Evolutionary conservation across 2,888 invertebrate genomes (phyloP).

Genomic region (Drosophila recens): DNA sequence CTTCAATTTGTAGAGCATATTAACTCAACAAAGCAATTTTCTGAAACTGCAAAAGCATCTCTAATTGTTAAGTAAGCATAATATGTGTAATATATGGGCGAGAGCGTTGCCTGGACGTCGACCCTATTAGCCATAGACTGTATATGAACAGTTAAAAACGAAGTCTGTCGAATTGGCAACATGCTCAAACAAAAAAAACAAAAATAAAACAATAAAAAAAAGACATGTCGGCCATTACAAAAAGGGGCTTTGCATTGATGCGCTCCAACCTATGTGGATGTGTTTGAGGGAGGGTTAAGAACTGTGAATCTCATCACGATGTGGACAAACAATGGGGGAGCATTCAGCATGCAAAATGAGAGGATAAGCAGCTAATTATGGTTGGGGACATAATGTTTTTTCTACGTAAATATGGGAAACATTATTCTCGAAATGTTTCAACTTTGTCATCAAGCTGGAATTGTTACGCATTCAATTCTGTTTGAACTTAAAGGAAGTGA

Average conservation of each 20-base stretch:
- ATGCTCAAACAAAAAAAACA: slow-evolving; percentile 17
- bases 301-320: background rate
- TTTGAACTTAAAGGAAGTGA: slow-evolving; percentile 9
- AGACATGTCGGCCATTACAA: slow-evolving; percentile 49
- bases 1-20: slow-evolving; percentile 6
- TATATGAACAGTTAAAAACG: slow-evolving; percentile 46
- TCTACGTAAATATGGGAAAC: background rate
- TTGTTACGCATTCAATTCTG: background rate
- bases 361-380: slow-evolving; percentile 13
- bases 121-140: slow-evolving; percentile 25
- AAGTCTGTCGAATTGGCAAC: slow-evolving; percentile 62
- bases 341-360: slow-evolving; percentile 16
- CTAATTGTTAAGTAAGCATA: slow-evolving; percentile 79
- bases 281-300: slow-evolving; percentile 6
- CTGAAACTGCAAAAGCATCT: slow-evolving; percentile 73
- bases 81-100: slow-evolving; percentile 74
- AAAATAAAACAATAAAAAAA: slow-evolving; percentile 7
- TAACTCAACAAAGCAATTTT: slow-evolving; percentile 69
- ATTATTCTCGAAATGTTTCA: slow-evolving; percentile 9
- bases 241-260: slow-evolving; percentile 35
- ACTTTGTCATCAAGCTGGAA: background rate
- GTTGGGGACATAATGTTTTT: slow-evolving; percentile 20
- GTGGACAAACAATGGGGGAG: slow-evolving; percentile 20
- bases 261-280: slow-evolving; percentile 3
- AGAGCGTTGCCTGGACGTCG: slow-evolving; percentile 42